Evolutionary conservation across 2,797 vertebrate species (phyloP).

Genomic region (Pagetopsis macropterus): DNA sequence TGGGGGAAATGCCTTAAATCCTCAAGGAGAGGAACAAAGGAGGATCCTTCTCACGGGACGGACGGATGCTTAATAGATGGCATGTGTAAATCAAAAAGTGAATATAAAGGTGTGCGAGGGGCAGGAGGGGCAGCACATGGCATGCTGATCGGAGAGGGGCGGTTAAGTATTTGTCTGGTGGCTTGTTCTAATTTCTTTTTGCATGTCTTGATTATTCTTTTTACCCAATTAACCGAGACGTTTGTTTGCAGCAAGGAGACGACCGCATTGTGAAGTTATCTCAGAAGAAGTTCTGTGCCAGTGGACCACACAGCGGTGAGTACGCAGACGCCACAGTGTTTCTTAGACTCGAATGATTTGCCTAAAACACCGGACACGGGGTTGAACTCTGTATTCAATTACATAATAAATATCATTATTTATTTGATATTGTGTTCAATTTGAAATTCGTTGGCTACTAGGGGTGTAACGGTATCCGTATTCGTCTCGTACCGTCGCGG

Average conservation of each 20-base stretch:
- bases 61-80: too few species aligned
- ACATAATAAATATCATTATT: not conserved
- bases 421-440: not conserved
- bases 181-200: not conserved
- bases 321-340: not conserved
- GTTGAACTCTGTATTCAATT: not conserved
- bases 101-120: too few species aligned
- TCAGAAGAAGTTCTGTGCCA: slow-evolving; percentile 98
- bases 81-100: too few species aligned
- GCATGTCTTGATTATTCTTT: not conserved
- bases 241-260: slow-evolving; percentile 87
- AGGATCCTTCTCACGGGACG: too few species aligned
- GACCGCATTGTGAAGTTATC: slow-evolving; percentile 91
- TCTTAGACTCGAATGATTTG: too few species aligned
- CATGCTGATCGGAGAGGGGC: too few species aligned
- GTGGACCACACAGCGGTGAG: slow-evolving; percentile 88
- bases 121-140: too few species aligned
- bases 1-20: too few species aligned
- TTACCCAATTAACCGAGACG: not conserved
- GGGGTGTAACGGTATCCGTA: too few species aligned
- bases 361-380: too few species aligned
- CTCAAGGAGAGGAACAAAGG: too few species aligned
- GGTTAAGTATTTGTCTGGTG: not conserved
- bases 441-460: not conserved
- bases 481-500: too few species aligned